phyloP scores from a whole-genome alignment of 2,888 invertebrate genomes.

The Amphipoea oculea region DNA sequence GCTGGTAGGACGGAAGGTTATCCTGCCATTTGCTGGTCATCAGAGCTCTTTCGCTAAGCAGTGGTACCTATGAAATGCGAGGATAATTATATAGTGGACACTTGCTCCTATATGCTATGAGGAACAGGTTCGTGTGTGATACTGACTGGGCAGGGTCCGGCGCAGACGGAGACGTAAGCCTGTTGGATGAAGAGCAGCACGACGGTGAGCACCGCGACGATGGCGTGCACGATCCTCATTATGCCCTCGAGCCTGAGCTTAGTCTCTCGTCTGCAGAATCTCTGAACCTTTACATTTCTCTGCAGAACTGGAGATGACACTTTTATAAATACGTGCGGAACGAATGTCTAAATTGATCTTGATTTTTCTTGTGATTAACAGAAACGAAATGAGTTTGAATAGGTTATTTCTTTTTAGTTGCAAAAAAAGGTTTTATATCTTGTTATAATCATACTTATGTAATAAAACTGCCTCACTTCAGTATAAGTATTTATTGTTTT shows the following conservation, averaged over 20 bases:
- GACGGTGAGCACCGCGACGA: slow-evolving; percentile 71
- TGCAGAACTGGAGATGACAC: background rate
- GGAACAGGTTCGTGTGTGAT: background rate
- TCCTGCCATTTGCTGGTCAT: slow-evolving; percentile 54
- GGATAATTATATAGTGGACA: slow-evolving; percentile 29
- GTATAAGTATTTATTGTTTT: too few species aligned
- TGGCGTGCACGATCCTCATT: slow-evolving; percentile 71
- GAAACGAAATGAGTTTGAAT: slow-evolving; percentile 7
- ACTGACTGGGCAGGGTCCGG: slow-evolving; percentile 68
- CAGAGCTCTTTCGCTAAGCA: slow-evolving; percentile 48
- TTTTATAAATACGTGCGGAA: background rate
- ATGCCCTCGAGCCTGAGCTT: slow-evolving; percentile 25
- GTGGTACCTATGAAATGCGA: slow-evolving; percentile 44
- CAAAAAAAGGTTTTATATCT: slow-evolving; percentile 5
- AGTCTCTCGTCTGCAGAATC: slow-evolving; percentile 1
- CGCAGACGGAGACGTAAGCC: slow-evolving; percentile 53
- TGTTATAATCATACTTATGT: background rate
- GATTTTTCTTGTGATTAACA: slow-evolving; percentile 33
- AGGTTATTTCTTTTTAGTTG: background rate
- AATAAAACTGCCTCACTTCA: too few species aligned
- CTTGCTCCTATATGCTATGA: background rate
- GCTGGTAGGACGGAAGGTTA: slow-evolving; percentile 45
- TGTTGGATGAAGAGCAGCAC: slow-evolving; percentile 71
- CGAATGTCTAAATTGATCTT: slow-evolving; percentile 4
- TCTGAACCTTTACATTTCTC: slow-evolving; percentile 39